These are phyloP conservation scores for Ophiothrix spiculata DNA, from an alignment of 35 echinoderm and acorn worm genomes.

Conservation along the genomic window DNA sequence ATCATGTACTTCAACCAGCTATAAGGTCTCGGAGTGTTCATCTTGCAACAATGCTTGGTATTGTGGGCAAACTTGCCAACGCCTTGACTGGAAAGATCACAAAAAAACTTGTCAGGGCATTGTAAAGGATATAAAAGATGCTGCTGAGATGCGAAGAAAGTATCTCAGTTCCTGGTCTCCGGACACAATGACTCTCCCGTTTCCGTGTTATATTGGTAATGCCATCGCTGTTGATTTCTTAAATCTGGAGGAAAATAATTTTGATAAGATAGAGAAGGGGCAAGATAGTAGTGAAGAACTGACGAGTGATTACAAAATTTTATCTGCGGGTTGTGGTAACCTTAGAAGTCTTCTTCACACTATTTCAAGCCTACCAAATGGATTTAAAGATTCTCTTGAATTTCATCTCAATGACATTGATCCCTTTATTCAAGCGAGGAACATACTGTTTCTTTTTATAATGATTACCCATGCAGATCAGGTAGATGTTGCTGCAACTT, in stretches of 20 bases:
- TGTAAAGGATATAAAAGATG: neutral
- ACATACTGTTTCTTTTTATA: too few relatives aligned
- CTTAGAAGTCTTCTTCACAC: constrained; percentile 43
- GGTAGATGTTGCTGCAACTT: neutral
- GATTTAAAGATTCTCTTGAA: constrained; percentile 32
- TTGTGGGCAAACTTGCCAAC: too few relatives aligned
- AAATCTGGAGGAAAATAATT: constrained; percentile 39
- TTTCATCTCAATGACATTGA: constrained; percentile 41
- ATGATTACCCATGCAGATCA: too few relatives aligned
- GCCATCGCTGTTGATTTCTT: neutral
- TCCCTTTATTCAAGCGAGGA: constrained; percentile 33
- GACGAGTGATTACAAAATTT: constrained; percentile 10
- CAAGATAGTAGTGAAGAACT: neutral
- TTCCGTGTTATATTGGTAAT: neutral
- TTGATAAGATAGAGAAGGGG: neutral
- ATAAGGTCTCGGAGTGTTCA: neutral
- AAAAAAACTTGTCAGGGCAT: too few relatives aligned
- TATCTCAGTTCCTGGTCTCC: neutral
- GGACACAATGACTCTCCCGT: neutral
- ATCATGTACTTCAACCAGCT: neutral
- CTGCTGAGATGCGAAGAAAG: neutral
- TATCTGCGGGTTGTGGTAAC: too few relatives aligned
- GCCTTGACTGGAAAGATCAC: too few relatives aligned
- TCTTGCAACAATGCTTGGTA: too few relatives aligned
- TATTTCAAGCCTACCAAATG: too few relatives aligned